phyloP scores from a whole-genome alignment of 2,888 invertebrate species.

The Hylaea fasciaria region DNA sequence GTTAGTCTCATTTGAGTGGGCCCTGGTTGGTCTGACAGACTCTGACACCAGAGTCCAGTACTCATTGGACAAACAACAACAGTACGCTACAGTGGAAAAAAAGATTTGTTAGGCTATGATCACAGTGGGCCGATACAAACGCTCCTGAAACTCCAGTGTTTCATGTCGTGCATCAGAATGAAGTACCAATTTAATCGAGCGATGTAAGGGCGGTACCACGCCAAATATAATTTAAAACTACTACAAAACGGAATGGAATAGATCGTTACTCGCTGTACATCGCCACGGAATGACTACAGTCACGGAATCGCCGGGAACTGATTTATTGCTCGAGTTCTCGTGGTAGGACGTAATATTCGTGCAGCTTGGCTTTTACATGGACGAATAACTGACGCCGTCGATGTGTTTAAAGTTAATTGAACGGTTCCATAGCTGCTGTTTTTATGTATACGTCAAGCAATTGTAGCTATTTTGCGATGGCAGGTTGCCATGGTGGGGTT shows the following conservation, averaged over 20 bases:
- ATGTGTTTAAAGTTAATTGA: background rate
- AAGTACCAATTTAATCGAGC: slow-evolving; percentile 27
- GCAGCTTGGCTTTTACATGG: slow-evolving; percentile 23
- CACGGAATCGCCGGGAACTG: slow-evolving; percentile 41
- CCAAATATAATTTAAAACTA: slow-evolving; percentile 32
- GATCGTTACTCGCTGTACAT: slow-evolving; percentile 26
- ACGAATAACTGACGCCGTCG: slow-evolving; percentile 5
- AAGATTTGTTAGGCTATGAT: too few relatives aligned
- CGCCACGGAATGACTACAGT: slow-evolving; percentile 37
- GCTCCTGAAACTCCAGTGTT: background rate
- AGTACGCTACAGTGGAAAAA: too few relatives aligned
- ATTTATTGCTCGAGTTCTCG: slow-evolving; percentile 46
- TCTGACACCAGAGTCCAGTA: too few relatives aligned
- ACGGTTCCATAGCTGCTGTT: too few relatives aligned
- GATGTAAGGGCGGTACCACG: slow-evolving; percentile 19
- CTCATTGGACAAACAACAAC: too few relatives aligned
- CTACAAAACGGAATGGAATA: slow-evolving; percentile 29
- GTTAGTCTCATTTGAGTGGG: too few relatives aligned
- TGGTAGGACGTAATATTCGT: slow-evolving; percentile 42
- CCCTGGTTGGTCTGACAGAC: too few relatives aligned
- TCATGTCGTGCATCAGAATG: slow-evolving; percentile 22
- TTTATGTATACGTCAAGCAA: too few relatives aligned
- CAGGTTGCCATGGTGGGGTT: too few relatives aligned
- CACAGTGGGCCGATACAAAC: background rate
- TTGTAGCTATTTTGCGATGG: too few relatives aligned